Evolutionary conservation across 2,797 vertebrate species (phyloP), one percentile per base, ranked within the genome.

Genomic region (Steatocranus sp.): DNA sequence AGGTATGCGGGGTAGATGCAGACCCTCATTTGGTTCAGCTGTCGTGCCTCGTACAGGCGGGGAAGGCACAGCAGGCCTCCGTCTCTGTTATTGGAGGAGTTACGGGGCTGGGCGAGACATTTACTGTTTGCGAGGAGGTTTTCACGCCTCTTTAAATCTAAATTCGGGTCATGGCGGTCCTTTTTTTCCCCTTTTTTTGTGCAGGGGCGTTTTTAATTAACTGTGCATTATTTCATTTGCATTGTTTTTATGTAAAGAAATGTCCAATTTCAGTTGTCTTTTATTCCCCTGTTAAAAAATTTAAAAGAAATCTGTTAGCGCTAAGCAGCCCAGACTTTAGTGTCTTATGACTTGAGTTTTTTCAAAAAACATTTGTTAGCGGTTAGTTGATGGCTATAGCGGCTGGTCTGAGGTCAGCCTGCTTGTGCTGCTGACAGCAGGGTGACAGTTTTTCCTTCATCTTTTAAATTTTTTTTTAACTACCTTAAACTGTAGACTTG

Each of bases 21-120:
- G 86, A 76, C 61, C 78, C 82, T 63, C 32, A 66, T 84, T 90
- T 92, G 83, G 82, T 89, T 94, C 91, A 93, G 92, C 92, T 93
- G 93, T 89, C 81, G 80, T 36, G 50, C 58, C 81, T 78, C 20
- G 54, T 11, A 58, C 86, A 85, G 86, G 87, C 89, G 8, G 80
- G 75, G 84, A 87, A 86, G 80, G 48, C 61, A 43, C 58, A 51
- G 73, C 75, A 14, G 46, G 80, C 78, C 85, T 92, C 56, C 4
- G 36, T 83, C 82, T 87, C 83, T 86, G 83, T 91, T 89, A 85
- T 82, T 80, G 80, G 51, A 86, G 77, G 75, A 58, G 79, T 88
- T 88, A 56, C 56, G 80, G 51, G 76, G 76, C 86, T 32, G 58
- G 41, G 61, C 2, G 49, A 86, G 74, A 61, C 58, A 75, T 91